Conservation (phyloP, 2,888 invertebrate species). For the Aphodius granarius region DNA sequence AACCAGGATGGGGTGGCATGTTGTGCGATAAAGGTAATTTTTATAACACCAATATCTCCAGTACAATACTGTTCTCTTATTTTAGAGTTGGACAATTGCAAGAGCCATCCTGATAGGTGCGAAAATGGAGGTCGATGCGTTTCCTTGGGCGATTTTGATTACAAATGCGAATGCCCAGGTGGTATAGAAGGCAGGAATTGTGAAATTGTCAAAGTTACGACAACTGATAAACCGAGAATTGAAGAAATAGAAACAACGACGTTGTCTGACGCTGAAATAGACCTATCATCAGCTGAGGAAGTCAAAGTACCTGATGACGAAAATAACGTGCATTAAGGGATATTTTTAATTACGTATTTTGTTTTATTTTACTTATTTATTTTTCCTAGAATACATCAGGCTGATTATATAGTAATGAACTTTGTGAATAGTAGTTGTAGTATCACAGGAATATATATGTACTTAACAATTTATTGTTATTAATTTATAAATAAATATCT, state of each 20-base stretch:
- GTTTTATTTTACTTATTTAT: conserved; percentile 4
- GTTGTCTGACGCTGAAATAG: neutral
- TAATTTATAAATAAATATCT: neutral
- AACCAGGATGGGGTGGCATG: conserved; percentile 88
- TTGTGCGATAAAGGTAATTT: conserved; percentile 82
- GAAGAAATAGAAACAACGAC: conserved; percentile 13
- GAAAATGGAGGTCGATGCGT: conserved; percentile 81
- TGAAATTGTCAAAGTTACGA: conserved; percentile 66
- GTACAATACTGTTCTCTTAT: conserved; percentile 28
- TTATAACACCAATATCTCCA: conserved; percentile 10
- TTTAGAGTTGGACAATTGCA: conserved; percentile 81
- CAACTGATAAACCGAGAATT: conserved; percentile 20
- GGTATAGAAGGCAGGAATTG: conserved; percentile 78
- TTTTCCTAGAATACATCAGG: neutral
- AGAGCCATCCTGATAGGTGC: conserved; percentile 73
- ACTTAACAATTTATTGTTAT: too few relatives aligned
- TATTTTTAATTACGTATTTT: neutral
- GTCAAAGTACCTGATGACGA: conserved; percentile 11
- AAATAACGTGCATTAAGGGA: conserved; percentile 17
- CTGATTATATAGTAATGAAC: neutral
- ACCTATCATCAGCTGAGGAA: conserved; percentile 12
- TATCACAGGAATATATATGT: neutral
- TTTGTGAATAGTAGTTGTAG: neutral
- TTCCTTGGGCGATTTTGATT: conserved; percentile 76
- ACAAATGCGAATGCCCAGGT: conserved; percentile 73